A percentile compares a stretch with the other conserved stretches of the same genome.
Conservation (phyloP, 1,140 invertebrate species). For the Ostrea denselamellosa region DNA sequence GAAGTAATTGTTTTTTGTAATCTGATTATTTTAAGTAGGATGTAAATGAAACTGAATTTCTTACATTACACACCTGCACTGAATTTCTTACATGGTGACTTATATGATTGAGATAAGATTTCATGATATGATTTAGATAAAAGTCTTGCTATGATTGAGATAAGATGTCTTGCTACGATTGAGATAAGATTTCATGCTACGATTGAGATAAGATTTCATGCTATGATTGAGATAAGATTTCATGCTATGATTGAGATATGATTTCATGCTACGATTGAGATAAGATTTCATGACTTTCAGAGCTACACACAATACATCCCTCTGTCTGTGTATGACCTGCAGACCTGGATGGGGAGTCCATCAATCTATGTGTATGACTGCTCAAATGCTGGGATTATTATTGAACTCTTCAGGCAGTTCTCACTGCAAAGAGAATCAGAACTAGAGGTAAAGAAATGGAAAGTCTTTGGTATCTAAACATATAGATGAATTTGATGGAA, state of each 20-base stretch:
- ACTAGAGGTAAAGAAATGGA: slow-evolving; percentile 65
- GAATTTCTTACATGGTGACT: no score
- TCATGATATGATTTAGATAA: no score
- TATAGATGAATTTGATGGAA: neutral
- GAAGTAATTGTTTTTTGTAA: no score
- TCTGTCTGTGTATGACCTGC: slow-evolving; percentile 97
- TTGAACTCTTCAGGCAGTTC: slow-evolving; percentile 95
- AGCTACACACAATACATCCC: slow-evolving; percentile 99
- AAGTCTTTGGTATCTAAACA: neutral
- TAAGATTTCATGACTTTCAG: slow-evolving; percentile 80
- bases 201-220: no score
- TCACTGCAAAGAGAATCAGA: slow-evolving; percentile 94
- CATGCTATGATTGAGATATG: neutral
- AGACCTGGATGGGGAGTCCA: slow-evolving; percentile 99
- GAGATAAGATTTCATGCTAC: no score
- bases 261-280: no score
- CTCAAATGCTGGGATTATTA: slow-evolving; percentile 97
- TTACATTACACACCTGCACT: no score
- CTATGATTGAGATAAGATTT: neutral
- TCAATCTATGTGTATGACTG: slow-evolving; percentile 99
- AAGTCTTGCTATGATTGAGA: no score
- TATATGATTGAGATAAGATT: no score
- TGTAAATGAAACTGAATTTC: no score
- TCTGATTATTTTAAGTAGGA: no score
- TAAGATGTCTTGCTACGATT: neutral